These are phyloP conservation scores for Pollachius pollachius DNA, from an alignment of 2,113 vertebrate species.

Conservation along the genomic window DNA sequence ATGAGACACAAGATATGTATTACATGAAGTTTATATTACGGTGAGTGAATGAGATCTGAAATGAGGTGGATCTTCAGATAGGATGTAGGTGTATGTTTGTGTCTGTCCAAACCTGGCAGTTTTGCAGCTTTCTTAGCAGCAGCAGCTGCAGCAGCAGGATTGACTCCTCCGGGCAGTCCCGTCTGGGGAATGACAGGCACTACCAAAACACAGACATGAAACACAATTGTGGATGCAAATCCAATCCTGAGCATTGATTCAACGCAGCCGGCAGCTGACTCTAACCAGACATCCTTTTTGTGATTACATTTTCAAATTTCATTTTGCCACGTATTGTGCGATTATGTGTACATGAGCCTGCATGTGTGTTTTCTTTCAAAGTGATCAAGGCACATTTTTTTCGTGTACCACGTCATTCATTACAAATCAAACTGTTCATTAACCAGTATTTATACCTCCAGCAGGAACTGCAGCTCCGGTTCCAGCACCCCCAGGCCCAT, in stretches of 20 bases:
- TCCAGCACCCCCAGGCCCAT: conserved; percentile 46
- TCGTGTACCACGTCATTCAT: no score
- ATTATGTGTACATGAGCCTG: background rate
- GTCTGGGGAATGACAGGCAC: conserved; percentile 75
- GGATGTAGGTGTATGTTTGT: background rate
- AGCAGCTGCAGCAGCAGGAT: conserved; percentile 40
- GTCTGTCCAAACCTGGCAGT: conserved; percentile 71
- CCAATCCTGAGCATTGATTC: no score
- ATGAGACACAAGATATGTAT: conserved; percentile 4
- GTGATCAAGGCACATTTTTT: no score
- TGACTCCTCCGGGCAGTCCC: conserved; percentile 67
- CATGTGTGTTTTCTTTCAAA: background rate
- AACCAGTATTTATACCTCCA: conserved; percentile 45
- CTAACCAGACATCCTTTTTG: no score
- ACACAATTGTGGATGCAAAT: no score
- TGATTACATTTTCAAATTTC: no score
- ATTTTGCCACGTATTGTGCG: background rate
- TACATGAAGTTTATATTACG: background rate
- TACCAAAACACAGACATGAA: conserved; percentile 28
- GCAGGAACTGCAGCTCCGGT: conserved; percentile 49
- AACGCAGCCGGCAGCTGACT: no score
- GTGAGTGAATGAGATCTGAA: background rate
- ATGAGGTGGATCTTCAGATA: background rate
- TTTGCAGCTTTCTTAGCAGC: conserved; percentile 73
- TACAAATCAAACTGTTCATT: no score